These are phyloP conservation scores for Cephus pulcher DNA, from an alignment of 2,888 invertebrate species.

Conservation along the genomic window DNA sequence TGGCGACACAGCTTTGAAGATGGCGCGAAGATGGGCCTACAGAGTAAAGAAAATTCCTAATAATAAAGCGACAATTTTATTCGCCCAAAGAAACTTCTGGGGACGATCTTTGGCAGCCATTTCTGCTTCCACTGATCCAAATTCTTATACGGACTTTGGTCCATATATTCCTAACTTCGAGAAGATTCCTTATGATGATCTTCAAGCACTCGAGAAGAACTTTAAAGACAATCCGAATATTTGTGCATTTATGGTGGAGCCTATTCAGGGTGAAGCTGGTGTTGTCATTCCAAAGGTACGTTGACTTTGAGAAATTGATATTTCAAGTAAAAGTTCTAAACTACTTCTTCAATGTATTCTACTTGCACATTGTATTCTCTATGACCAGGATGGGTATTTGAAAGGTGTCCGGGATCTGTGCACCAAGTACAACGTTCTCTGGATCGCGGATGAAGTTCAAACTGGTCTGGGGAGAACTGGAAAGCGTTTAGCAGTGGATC, in stretches of 20 bases:
- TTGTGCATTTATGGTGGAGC: slow-evolving; percentile 88
- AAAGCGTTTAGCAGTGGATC: slow-evolving; percentile 77
- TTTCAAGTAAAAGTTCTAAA: not conserved
- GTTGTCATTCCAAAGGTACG: slow-evolving; percentile 75
- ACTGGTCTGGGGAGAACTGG: slow-evolving; percentile 88
- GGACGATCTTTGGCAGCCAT: slow-evolving; percentile 84
- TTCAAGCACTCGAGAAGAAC: slow-evolving; percentile 74
- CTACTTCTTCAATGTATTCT: not conserved
- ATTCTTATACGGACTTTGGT: slow-evolving; percentile 78
- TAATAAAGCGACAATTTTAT: slow-evolving; percentile 78
- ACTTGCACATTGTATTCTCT: slow-evolving; percentile 4
- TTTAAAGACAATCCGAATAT: slow-evolving; percentile 72
- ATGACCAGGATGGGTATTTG: slow-evolving; percentile 74
- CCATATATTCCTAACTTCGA: slow-evolving; percentile 85
- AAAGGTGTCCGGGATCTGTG: slow-evolving; percentile 78
- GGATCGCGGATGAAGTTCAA: slow-evolving; percentile 89
- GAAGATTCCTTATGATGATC: slow-evolving; percentile 80
- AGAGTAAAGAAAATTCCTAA: slow-evolving; percentile 77
- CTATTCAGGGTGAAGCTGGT: slow-evolving; percentile 90
- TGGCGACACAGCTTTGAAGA: slow-evolving; percentile 82
- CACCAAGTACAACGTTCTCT: slow-evolving; percentile 81
- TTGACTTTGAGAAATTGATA: not conserved
- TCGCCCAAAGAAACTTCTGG: slow-evolving; percentile 86
- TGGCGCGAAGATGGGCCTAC: slow-evolving; percentile 87
- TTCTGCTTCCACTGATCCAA: slow-evolving; percentile 82